Conservation (phyloP, 2,888 invertebrate species). For the Heliconius ismenius region DNA sequence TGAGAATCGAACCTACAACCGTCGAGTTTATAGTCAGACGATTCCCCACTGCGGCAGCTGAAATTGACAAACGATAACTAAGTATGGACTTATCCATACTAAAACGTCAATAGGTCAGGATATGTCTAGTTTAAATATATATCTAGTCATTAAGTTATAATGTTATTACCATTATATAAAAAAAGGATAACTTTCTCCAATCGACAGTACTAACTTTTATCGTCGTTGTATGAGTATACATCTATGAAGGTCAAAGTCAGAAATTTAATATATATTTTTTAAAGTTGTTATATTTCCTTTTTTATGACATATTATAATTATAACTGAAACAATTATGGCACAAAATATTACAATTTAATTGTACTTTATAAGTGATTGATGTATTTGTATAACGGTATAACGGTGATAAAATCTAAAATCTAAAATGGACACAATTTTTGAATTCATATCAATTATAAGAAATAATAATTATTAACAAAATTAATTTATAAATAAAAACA, state of each 20-base stretch:
- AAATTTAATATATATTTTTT: not conserved
- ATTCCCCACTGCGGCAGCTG: no score
- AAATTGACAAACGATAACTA: constrained; percentile 16
- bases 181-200: not conserved
- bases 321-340: constrained; percentile 23
- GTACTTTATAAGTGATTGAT: constrained; percentile 10
- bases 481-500: not conserved
- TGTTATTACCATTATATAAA: not conserved
- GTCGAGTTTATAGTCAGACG: no score
- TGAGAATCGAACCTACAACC: no score
- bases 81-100: not conserved
- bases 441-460: not conserved
- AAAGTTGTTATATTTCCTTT: not conserved
- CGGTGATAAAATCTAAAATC: not conserved
- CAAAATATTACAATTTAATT: constrained; percentile 23
- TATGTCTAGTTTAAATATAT: not conserved
- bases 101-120: not conserved
- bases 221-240: constrained; percentile 16
- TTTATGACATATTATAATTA: not conserved
- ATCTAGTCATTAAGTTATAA: not conserved
- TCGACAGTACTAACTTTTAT: not conserved
- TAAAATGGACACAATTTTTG: not conserved
- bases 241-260: not conserved
- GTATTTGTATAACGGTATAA: not conserved
- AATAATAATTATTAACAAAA: not conserved